A percentile compares a stretch with the other conserved stretches of the same genome.
These are phyloP conservation scores for Erynnis tages DNA, from an alignment of 2,888 invertebrate genomes.

Conservation along the genomic window DNA sequence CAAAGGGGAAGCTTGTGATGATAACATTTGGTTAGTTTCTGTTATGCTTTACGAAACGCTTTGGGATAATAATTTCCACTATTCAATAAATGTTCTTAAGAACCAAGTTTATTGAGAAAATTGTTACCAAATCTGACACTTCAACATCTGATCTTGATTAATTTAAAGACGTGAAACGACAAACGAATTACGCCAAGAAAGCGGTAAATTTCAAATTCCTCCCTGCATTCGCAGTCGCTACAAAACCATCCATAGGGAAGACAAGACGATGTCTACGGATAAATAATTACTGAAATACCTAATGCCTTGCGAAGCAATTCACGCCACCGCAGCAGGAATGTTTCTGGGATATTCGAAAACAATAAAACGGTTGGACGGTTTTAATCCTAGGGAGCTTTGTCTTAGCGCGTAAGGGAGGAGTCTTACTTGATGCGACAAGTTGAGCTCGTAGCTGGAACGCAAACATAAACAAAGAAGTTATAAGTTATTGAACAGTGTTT, in stretches of 20 bases:
- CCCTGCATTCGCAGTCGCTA: not conserved
- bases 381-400: conserved; percentile 60
- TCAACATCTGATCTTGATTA: no score
- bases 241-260: not conserved
- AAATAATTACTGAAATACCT: conserved; percentile 24
- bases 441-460: not conserved
- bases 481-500: no score
- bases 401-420: conserved; percentile 45
- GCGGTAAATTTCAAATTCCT: not conserved
- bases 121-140: no score
- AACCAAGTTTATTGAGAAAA: no score
- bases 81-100: no score
- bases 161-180: no score
- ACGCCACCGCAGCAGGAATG: conserved; percentile 26
- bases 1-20: no score
- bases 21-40: no score
- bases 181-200: no score
- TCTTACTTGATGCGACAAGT: not conserved
- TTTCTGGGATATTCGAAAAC: conserved; percentile 55
- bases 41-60: no score
- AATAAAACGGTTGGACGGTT: conserved; percentile 64
- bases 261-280: conserved; percentile 9
- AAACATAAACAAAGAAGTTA: no score
- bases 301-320: conserved; percentile 19
- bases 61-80: no score